phyloP scores from a whole-genome alignment of 2,797 vertebrate species.

The Dendrocincla fuliginosa region DNA sequence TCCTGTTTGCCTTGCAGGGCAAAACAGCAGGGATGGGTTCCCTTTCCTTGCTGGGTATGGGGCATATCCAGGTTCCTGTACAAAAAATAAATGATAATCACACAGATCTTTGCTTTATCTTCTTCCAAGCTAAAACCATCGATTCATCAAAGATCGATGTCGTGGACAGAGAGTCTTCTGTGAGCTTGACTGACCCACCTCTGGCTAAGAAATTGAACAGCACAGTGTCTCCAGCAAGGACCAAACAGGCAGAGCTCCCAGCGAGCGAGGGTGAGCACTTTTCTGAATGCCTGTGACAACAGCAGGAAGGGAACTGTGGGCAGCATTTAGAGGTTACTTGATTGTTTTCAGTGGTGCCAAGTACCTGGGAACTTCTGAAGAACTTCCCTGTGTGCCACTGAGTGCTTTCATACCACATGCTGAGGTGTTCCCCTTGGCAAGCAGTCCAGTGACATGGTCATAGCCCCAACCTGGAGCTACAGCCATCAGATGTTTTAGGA shows the following conservation, averaged over 20 bases:
- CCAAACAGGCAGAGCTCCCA: background rate
- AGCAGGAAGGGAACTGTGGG: background rate
- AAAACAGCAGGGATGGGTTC: background rate
- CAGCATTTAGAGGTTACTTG: background rate
- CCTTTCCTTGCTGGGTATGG: background rate
- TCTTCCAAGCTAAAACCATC: constrained; percentile 41
- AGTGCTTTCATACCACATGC: background rate
- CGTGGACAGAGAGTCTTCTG: background rate
- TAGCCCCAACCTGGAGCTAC: background rate
- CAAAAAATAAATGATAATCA: background rate
- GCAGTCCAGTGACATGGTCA: accelerated
- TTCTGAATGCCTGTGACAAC: background rate
- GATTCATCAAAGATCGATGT: background rate
- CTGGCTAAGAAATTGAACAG: background rate
- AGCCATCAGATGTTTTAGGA: background rate
- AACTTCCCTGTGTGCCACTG: background rate
- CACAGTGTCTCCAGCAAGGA: background rate
- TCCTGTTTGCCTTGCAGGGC: background rate
- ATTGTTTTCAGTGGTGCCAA: background rate
- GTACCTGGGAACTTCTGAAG: background rate
- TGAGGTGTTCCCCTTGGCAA: background rate
- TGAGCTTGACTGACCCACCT: background rate
- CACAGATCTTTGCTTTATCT: background rate
- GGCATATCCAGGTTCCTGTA: background rate
- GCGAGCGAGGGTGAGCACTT: constrained; percentile 23